phyloP scores from a whole-genome alignment of 1,140 invertebrate genomes.

The Temnothorax curvispinosus region DNA sequence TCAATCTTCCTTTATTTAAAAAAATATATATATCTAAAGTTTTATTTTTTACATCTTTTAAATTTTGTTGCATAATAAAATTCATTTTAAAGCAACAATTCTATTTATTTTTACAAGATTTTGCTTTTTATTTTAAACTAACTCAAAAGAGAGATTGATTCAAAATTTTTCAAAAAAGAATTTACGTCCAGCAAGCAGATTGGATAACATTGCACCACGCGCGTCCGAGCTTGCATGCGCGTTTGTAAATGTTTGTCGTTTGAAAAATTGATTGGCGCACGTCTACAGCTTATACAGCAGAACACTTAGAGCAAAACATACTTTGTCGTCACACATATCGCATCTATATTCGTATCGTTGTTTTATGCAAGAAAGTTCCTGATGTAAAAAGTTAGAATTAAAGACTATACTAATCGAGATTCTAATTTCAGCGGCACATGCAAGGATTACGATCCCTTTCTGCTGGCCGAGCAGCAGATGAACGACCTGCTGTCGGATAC shows the following conservation, averaged over 20 bases:
- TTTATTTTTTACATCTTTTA: neutral
- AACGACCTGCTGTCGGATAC: slow-evolving; percentile 87
- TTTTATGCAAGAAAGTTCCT: neutral
- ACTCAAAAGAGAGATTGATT: slow-evolving; percentile 5
- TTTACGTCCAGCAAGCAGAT: neutral
- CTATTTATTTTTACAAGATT: neutral
- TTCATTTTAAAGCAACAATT: neutral
- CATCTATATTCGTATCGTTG: neutral
- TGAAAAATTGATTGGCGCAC: neutral
- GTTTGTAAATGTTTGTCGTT: slow-evolving; percentile 5
- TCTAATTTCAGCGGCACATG: slow-evolving; percentile 80
- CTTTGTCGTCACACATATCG: neutral
- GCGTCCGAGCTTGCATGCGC: neutral
- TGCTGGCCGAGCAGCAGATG: slow-evolving; percentile 89
- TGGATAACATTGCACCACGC: neutral
- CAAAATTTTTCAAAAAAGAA: slow-evolving; percentile 5
- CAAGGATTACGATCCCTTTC: slow-evolving; percentile 89
- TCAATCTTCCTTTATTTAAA: neutral
- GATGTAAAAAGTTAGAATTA: neutral
- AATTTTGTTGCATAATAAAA: neutral
- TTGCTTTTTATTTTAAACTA: neutral
- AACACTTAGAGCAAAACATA: neutral
- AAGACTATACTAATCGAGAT: neutral
- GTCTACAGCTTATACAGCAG: neutral
- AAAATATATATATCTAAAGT: neutral